A percentile compares a stretch with the other conserved stretches of the same genome.
phyloP scores from a whole-genome alignment of 2,113 vertebrate species.

The Puntigrus tetrazona region DNA sequence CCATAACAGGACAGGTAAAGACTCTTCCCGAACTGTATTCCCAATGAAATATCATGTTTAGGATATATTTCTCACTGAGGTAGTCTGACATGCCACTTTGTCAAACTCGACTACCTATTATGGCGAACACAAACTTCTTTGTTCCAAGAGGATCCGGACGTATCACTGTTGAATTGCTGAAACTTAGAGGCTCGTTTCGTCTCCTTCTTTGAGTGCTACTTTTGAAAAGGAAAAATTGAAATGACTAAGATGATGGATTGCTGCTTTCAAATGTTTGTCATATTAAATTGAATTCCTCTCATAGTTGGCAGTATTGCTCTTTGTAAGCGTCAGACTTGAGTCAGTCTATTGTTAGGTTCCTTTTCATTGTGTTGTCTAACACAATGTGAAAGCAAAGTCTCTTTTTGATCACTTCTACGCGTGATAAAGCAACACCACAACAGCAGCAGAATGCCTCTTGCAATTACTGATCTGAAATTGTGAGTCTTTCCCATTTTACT shows the following conservation, averaged over 20 bases:
- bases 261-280: constrained; percentile 58
- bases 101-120: constrained; percentile 40
- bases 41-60: constrained; percentile 30
- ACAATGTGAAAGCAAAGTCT: constrained; percentile 32
- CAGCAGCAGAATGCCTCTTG: constrained; percentile 4
- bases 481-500: neutral
- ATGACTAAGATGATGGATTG: constrained; percentile 58
- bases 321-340: constrained; percentile 34
- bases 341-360: constrained; percentile 47
- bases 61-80: constrained; percentile 41
- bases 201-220: constrained; percentile 41
- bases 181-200: constrained; percentile 31
- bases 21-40: neutral
- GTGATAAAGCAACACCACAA: constrained; percentile 27
- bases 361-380: constrained; percentile 40
- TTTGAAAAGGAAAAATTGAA: constrained; percentile 49
- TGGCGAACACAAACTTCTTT: constrained; percentile 37
- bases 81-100: constrained; percentile 44
- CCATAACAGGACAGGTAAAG: constrained; percentile 2
- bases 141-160: constrained; percentile 32
- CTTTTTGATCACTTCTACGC: constrained; percentile 6
- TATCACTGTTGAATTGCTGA: constrained; percentile 44
- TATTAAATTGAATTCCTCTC: constrained; percentile 53
- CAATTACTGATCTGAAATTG: constrained; percentile 6
- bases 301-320: constrained; percentile 47